These are phyloP conservation scores for Drosophila obscura DNA, from an alignment of 1,140 invertebrate species.

Conservation along the genomic window DNA sequence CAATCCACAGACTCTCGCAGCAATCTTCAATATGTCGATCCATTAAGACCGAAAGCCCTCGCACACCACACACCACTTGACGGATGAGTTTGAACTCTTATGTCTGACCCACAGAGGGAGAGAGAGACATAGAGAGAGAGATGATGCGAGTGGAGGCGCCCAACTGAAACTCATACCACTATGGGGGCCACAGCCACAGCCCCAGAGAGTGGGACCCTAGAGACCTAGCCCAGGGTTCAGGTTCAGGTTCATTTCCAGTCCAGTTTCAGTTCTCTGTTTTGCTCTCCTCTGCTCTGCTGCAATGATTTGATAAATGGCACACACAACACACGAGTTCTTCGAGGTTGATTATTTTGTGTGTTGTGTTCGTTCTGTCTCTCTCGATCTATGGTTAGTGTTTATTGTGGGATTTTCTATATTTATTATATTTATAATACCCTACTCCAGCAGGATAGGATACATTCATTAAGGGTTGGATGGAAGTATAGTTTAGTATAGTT, in stretches of 20 bases:
- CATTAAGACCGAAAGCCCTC: conserved; percentile 74
- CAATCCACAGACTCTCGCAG: conserved; percentile 30
- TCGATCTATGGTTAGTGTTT: conserved; percentile 34
- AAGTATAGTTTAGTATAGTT: too few species aligned
- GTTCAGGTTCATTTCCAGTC: conserved; percentile 37
- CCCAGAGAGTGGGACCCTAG: too few species aligned
- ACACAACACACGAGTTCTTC: conserved; percentile 82
- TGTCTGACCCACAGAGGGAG: conserved; percentile 72
- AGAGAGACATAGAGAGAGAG: conserved; percentile 18
- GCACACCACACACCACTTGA: conserved; percentile 62
- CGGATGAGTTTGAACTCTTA: conserved; percentile 83
- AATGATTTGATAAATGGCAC: conserved; percentile 82
- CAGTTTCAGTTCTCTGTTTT: conserved; percentile 32
- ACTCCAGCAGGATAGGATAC: too few species aligned
- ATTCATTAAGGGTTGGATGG: too few species aligned
- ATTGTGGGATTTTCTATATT: conserved; percentile 73
- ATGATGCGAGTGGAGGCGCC: conserved; percentile 17
- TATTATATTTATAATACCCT: conserved; percentile 38
- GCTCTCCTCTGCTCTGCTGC: conserved; percentile 44
- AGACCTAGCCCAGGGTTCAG: conserved; percentile 12
- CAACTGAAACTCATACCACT: conserved; percentile 73
- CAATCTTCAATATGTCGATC: conserved; percentile 63
- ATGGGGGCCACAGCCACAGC: conserved; percentile 36
- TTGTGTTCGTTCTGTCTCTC: conserved; percentile 43
- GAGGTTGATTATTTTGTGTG: conserved; percentile 82